Evolutionary conservation across 2,113 vertebrate genomes (phyloP).

Genomic region (Callochromis pleurospilus): DNA sequence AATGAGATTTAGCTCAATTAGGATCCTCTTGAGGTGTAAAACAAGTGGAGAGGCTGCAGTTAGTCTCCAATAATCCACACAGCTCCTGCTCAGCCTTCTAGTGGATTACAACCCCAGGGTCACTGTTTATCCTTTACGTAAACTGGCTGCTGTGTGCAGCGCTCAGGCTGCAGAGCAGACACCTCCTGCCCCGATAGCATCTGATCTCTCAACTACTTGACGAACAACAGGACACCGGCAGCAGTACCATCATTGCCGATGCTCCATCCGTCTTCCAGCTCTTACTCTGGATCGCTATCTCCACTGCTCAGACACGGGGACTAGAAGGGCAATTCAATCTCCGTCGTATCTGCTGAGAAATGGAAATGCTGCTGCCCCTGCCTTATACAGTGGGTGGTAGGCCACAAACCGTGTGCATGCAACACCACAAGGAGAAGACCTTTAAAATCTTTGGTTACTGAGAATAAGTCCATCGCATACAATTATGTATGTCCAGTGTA

Average conservation of each 20-base stretch:
- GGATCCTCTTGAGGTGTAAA: conserved; percentile 66
- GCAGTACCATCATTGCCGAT: conserved; percentile 24
- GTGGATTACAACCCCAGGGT: conserved; percentile 66
- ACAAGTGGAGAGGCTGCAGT: conserved; percentile 60
- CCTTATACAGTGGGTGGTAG: neutral
- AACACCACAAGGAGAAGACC: neutral
- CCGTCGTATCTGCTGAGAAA: conserved; percentile 46
- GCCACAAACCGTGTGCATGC: neutral
- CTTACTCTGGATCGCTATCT: conserved; percentile 52
- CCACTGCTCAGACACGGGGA: conserved; percentile 31
- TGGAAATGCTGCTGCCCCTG: neutral
- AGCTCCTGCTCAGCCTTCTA: conserved; percentile 43
- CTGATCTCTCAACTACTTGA: conserved; percentile 62
- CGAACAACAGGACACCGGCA: conserved; percentile 60
- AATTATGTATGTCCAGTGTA: neutral
- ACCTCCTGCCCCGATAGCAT: conserved; percentile 67
- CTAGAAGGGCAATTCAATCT: conserved; percentile 57
- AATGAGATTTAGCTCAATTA: conserved; percentile 74
- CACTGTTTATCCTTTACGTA: conserved; percentile 69
- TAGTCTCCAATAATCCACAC: conserved; percentile 63
- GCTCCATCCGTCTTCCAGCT: conserved; percentile 56
- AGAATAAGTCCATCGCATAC: neutral
- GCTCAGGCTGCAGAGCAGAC: conserved; percentile 40
- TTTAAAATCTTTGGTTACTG: neutral
- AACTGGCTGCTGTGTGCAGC: conserved; percentile 45